phyloP scores from a whole-genome alignment of 2,888 invertebrate species.

The Cotesia congregata region DNA sequence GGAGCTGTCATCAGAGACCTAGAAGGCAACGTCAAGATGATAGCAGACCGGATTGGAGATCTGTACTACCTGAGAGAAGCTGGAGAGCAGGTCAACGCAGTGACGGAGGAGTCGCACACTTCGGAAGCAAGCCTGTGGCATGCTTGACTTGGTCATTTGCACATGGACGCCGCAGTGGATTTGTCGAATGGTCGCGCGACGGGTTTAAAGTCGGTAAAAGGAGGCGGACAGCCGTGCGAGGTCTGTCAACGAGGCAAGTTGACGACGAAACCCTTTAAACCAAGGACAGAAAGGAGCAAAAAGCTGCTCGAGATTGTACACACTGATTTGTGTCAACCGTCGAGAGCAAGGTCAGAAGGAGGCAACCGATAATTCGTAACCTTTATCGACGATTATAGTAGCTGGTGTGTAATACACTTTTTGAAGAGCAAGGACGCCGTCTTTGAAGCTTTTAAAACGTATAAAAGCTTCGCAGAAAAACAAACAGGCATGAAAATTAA shows the following conservation, averaged over 20 bases:
- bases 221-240: too few species aligned
- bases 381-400: constrained; percentile 47
- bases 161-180: too few species aligned
- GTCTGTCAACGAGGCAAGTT: too few species aligned
- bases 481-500: constrained; percentile 38
- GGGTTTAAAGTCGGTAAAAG: too few species aligned
- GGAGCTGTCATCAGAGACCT: background rate
- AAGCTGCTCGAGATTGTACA: constrained; percentile 47
- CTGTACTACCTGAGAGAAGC: background rate
- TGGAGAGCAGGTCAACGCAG: too few species aligned
- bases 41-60: background rate
- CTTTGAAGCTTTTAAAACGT: constrained; percentile 13
- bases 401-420: constrained; percentile 46
- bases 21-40: background rate
- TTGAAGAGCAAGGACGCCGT: constrained; percentile 31
- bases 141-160: too few species aligned
- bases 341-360: constrained; percentile 25
- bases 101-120: too few species aligned
- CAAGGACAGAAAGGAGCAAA: too few species aligned
- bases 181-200: too few species aligned
- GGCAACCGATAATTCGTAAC: constrained; percentile 40
- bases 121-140: too few species aligned
- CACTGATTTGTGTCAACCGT: constrained; percentile 47
- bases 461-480: constrained; percentile 17
- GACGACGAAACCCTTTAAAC: too few species aligned